Evolutionary conservation across 2,113 vertebrate genomes (phyloP).

Genomic region (Thunnus maccoyii): DNA sequence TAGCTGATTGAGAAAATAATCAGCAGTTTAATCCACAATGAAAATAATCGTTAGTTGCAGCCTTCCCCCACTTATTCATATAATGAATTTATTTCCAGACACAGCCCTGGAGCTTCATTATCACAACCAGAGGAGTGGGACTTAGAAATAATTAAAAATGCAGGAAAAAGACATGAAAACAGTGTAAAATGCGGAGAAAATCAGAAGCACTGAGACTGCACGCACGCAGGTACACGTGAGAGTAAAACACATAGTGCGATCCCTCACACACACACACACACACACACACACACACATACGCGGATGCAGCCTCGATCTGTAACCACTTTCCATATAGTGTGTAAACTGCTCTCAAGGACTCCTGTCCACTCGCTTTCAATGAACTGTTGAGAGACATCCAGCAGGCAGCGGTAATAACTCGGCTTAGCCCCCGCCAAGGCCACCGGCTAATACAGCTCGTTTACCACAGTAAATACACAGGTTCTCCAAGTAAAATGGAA

Average conservation of each 20-base stretch:
- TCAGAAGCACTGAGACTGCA: neutral
- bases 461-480: conserved; percentile 65
- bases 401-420: conserved; percentile 68
- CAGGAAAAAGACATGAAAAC: neutral
- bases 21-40: neutral
- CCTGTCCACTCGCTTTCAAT: conserved; percentile 73
- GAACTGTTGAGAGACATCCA: conserved; percentile 78
- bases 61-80: neutral
- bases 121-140: neutral
- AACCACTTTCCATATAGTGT: conserved; percentile 66
- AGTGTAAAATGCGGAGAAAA: neutral
- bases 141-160: neutral
- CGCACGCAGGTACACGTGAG: conserved; percentile 6
- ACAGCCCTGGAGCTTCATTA: neutral
- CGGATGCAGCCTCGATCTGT: conserved; percentile 36
- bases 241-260: conserved; percentile 37
- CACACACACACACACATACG: conserved; percentile 13
- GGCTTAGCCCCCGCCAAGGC: conserved; percentile 62
- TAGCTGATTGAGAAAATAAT: neutral
- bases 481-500: conserved; percentile 75
- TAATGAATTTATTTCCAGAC: neutral
- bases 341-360: conserved; percentile 78
- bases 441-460: conserved; percentile 70
- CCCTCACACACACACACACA: conserved; percentile 16
- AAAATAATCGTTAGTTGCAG: neutral